A percentile compares a stretch with the other conserved stretches of the same genome.
These are phyloP conservation scores for Iphiclides podalirius DNA, from an alignment of 2,888 invertebrate genomes.

Conservation along the genomic window DNA sequence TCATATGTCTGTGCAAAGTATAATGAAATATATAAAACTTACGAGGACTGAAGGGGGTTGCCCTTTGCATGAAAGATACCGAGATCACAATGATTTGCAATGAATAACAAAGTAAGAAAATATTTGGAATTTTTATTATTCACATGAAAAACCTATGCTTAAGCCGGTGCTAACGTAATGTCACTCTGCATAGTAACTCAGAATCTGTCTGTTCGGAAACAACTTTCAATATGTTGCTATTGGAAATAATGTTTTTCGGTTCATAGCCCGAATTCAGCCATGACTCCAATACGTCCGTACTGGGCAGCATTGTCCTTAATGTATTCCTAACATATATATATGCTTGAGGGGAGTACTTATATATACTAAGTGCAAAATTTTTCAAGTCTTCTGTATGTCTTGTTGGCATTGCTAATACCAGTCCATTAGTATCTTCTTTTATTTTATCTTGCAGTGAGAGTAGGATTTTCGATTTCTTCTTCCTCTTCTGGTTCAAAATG, in stretches of 20 bases:
- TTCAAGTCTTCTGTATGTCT: constrained; percentile 69
- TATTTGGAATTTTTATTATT: constrained; percentile 30
- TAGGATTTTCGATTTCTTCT: constrained; percentile 67
- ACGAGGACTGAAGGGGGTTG: too few species aligned
- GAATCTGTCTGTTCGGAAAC: constrained; percentile 63
- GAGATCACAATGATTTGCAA: too few species aligned
- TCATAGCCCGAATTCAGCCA: constrained; percentile 62
- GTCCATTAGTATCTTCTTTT: constrained; percentile 62
- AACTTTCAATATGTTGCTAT: constrained; percentile 58
- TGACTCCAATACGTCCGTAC: constrained; percentile 63
- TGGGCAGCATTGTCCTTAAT: constrained; percentile 65
- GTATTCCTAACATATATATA: constrained; percentile 70
- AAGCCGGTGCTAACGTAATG: constrained; percentile 44
- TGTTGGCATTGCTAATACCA: constrained; percentile 69
- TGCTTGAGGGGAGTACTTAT: constrained; percentile 72
- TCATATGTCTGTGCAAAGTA: too few species aligned
- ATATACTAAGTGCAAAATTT: constrained; percentile 68
- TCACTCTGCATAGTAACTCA: constrained; percentile 63
- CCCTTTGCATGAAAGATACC: too few species aligned
- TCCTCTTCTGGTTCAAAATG: constrained; percentile 58
- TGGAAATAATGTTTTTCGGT: constrained; percentile 55
- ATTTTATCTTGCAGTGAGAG: constrained; percentile 69
- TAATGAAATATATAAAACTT: too few species aligned
- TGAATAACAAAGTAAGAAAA: background rate
- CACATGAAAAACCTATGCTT: constrained; percentile 36